phyloP scores from a whole-genome alignment of 2,888 invertebrate genomes.

The Aspidapion aeneum region DNA sequence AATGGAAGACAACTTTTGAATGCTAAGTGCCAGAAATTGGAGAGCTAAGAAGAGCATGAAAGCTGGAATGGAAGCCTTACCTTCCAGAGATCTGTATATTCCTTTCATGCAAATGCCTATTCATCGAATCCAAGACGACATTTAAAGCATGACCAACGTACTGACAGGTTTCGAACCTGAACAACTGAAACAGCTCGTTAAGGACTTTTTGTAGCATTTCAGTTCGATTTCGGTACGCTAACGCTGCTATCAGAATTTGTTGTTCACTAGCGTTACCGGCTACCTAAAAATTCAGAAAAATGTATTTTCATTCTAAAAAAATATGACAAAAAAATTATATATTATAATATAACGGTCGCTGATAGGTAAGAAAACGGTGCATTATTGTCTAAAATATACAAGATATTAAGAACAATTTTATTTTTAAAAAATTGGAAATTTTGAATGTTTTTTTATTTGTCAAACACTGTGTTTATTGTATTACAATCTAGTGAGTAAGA shows the following conservation, averaged over 20 bases:
- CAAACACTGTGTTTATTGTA: no score
- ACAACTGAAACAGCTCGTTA: conserved; percentile 86
- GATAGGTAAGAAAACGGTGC: conserved; percentile 1
- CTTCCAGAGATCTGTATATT: conserved; percentile 92
- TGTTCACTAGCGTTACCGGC: conserved; percentile 89
- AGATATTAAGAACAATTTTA: no score
- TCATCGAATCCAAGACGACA: conserved; percentile 88
- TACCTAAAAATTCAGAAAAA: conserved; percentile 55
- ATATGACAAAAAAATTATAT: conserved; percentile 9
- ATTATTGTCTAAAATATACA: background rate
- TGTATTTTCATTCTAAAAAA: no score
- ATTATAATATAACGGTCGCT: background rate
- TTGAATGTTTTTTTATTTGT: no score
- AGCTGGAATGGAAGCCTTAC: no score
- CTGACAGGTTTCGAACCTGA: conserved; percentile 78
- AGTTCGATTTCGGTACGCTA: conserved; percentile 80
- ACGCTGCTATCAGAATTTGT: conserved; percentile 83
- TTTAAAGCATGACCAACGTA: conserved; percentile 71
- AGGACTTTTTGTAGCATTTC: conserved; percentile 80
- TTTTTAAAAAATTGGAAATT: no score
- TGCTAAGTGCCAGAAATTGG: no score
- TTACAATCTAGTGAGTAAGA: no score
- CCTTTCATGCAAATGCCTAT: conserved; percentile 77
- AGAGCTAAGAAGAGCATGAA: no score
- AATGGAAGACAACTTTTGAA: no score